Percentiles rank a stretch among this genome's conserved stretches.
Evolutionary conservation across 2,797 vertebrate genomes (phyloP).

Genomic region (Alauda arvensis): DNA sequence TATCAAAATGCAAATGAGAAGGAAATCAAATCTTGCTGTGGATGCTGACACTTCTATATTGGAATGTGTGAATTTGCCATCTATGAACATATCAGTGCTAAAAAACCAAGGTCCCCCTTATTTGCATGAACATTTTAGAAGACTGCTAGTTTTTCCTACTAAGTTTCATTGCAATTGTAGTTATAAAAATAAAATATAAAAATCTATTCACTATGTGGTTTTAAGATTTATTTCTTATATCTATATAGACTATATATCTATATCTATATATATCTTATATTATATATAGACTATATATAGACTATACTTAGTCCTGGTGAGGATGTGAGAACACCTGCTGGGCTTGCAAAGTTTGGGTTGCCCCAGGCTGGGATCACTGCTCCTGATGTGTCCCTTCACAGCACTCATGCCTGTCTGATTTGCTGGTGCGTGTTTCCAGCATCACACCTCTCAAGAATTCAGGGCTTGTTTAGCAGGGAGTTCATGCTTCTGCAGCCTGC

Average conservation of each 20-base stretch:
- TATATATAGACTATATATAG: too few relatives aligned
- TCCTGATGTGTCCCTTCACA: not conserved
- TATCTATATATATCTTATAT: too few relatives aligned
- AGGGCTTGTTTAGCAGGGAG: not conserved
- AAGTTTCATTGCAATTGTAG: not conserved
- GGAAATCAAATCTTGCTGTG: not conserved
- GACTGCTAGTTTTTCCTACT: not conserved
- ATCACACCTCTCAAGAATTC: not conserved
- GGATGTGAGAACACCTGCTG: not conserved
- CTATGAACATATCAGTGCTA: not conserved
- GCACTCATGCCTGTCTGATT: not conserved
- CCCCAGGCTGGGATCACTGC: not conserved
- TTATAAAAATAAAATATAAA: not conserved
- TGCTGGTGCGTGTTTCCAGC: not conserved
- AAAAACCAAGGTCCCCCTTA: not conserved
- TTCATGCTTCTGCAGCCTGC: not conserved
- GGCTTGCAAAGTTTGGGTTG: not conserved
- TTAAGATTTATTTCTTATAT: not conserved
- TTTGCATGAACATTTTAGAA: not conserved
- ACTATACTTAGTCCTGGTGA: too few relatives aligned
- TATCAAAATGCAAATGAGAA: constrained; percentile 2
- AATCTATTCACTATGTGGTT: not conserved
- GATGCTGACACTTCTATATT: not conserved
- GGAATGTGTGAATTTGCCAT: not conserved
- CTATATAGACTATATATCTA: too few relatives aligned